Conservation (phyloP, 1,140 invertebrate species). For the Bicyclus anynana region DNA sequence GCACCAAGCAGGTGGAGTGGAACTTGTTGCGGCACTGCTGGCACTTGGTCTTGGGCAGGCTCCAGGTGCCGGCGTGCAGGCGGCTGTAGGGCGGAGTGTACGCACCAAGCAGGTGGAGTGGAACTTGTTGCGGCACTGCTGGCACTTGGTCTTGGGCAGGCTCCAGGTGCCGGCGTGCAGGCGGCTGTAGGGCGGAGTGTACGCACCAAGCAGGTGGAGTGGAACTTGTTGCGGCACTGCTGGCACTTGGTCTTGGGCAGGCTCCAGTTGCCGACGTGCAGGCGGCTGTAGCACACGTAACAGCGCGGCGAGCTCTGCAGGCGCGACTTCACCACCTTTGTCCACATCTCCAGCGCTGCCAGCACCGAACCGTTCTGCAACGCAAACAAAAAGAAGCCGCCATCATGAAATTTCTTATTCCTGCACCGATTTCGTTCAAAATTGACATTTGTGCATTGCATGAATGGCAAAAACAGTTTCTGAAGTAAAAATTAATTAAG, state of each 20-base stretch:
- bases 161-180: conserved; percentile 16
- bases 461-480: too few species aligned
- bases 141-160: conserved; percentile 39
- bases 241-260: background rate
- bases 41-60: background rate
- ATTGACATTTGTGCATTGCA: too few species aligned
- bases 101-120: background rate
- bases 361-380: conserved; percentile 30
- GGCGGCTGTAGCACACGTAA: conserved; percentile 62
- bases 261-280: conserved; percentile 29
- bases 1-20: background rate
- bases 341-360: conserved; percentile 48
- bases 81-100: conserved; percentile 27
- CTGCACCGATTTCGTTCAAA: too few species aligned
- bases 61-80: background rate
- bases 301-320: conserved; percentile 43
- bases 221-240: background rate
- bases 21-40: too few species aligned
- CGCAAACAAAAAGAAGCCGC: too few species aligned
- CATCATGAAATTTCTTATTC: too few species aligned
- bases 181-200: conserved; percentile 58
- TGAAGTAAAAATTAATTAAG: too few species aligned
- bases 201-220: background rate
- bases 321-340: conserved; percentile 22
- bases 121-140: too few species aligned